phyloP scores from a whole-genome alignment of 1,140 invertebrate genomes.

The Drosophila pruinosa region DNA sequence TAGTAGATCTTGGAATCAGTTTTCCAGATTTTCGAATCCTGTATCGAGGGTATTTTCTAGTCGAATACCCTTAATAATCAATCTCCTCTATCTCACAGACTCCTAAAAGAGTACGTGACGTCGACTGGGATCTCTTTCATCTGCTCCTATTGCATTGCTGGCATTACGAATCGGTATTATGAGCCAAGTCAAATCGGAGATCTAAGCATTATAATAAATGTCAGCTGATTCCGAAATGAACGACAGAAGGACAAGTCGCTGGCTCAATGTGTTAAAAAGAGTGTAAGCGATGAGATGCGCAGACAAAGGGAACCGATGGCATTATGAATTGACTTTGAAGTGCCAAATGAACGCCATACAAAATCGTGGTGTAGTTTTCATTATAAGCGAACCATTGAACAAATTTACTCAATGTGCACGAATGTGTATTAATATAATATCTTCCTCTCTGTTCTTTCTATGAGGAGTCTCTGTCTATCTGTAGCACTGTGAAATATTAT shows the following conservation, averaged over 20 bases:
- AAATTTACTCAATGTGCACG: conserved; percentile 47
- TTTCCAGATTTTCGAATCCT: too few species aligned
- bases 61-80: not conserved
- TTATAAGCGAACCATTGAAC: conserved; percentile 72
- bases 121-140: conserved; percentile 12
- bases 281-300: conserved; percentile 31
- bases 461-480: conserved; percentile 13
- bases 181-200: conserved; percentile 39
- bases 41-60: not conserved
- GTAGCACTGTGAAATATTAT: conserved; percentile 16
- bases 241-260: not conserved
- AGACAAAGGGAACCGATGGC: conserved; percentile 11
- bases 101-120: not conserved
- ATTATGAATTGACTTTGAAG: conserved; percentile 67
- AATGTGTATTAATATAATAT: not conserved
- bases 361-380: conserved; percentile 60
- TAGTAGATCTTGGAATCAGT: too few species aligned
- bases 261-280: conserved; percentile 9
- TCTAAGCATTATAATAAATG: conserved; percentile 41
- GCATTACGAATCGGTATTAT: conserved; percentile 63
- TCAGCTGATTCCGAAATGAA: conserved; percentile 32
- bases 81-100: not conserved
- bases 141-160: conserved; percentile 28
- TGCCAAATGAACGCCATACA: conserved; percentile 69
- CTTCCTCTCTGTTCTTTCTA: not conserved